Base-by-base conservation (phyloP, 1,140 invertebrate species). In the Drosophila lacertosa region DNA sequence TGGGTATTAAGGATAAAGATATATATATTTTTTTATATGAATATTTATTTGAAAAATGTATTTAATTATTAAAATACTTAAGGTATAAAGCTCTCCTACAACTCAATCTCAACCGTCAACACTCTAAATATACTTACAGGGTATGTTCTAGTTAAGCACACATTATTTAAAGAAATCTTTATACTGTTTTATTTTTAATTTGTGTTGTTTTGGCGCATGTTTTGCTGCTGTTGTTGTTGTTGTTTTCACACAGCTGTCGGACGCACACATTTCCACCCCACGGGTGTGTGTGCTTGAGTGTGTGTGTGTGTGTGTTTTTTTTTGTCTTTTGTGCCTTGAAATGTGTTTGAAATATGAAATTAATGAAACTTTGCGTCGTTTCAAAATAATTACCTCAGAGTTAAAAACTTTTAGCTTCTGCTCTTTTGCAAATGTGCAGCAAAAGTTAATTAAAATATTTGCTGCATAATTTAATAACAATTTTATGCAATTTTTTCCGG, bases 181-280 rank as follows among this genome's bases (percentile, higher is more conserved):
- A 5, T 13, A 6, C 0, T 35, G 39, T 15, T 54, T 35, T 15
- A 0, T 33, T 53, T 53, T 53, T 15, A 11, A 20, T 20, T 13
- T n/a, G 11, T 40, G 11, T 1, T 37, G n/a, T 68, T 6, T 60
- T 64, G 54, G 47, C n/a, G 22, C 40, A 40, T 37, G 45, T 57
- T 45, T 42, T 48, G 20, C 29, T 16, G 48, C 26, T 66, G 58
- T 18, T 24, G 42, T 66, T 59, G 18, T 51, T 55, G 54, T 22
- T 55, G 57, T 69, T 59, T 68, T 67, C 42, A 55, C 66, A 76
- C 58, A 77, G 55, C 77, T 84, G 81, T 84, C 81, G 81, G 39
- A 20, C n/a, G 60, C 80, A 29, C 26, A 29, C 26, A 9, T 29
- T 0, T 29, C 9, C 7, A 1, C 26, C 26, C 26, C 24, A 4